These are phyloP conservation scores for Zapus hudsonius DNA, from an alignment of 2,113 vertebrate genomes.

Conservation along the genomic window DNA sequence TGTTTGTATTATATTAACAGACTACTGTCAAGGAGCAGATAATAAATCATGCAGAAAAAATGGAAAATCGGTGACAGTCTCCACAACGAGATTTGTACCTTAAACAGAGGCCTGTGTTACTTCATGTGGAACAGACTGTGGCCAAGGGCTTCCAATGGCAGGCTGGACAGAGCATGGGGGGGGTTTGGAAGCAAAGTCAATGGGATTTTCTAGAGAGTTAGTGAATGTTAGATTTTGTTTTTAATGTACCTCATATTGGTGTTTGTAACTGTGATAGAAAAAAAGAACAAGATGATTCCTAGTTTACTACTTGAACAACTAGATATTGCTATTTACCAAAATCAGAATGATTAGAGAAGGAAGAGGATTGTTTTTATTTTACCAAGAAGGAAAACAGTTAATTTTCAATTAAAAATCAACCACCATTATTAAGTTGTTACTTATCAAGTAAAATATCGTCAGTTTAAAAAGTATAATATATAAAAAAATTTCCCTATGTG, in stretches of 20 bases:
- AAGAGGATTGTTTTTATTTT: neutral
- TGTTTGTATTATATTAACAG: slow-evolving; percentile 20
- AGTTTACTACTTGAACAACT: neutral
- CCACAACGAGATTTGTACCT: neutral
- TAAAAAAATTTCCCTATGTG: neutral
- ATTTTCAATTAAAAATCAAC: neutral
- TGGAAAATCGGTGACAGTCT: slow-evolving; percentile 8
- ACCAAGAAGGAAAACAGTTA: neutral
- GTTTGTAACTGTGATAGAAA: neutral
- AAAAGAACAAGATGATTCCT: neutral
- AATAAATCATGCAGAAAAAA: neutral
- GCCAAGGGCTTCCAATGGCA: neutral
- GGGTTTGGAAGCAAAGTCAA: neutral
- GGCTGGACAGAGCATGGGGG: neutral
- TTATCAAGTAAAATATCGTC: neutral
- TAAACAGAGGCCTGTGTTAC: neutral
- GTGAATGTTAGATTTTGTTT: neutral
- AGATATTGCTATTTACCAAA: neutral
- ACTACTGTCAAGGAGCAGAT: neutral
- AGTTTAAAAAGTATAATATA: neutral
- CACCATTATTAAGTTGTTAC: neutral
- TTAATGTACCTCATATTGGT: neutral
- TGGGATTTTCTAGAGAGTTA: neutral
- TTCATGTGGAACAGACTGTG: neutral
- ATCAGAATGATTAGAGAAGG: neutral